phyloP scores from a whole-genome alignment of 2,113 vertebrate species.

The Muntiacus reevesi region DNA sequence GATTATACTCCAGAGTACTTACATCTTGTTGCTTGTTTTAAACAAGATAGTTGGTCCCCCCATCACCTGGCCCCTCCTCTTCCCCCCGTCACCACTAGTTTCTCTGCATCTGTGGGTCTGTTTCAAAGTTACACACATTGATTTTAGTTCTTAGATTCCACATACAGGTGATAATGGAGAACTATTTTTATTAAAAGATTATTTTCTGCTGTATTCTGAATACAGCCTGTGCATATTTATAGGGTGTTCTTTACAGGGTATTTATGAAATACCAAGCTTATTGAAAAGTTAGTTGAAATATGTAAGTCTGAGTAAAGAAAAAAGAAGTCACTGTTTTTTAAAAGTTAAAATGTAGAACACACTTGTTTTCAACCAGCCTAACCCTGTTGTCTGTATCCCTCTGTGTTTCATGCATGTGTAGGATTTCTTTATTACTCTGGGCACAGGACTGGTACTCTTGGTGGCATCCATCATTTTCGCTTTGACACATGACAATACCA shows the following conservation, averaged over 20 bases:
- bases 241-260: background rate
- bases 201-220: background rate
- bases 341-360: background rate
- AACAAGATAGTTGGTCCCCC: too few relatives aligned
- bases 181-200: background rate
- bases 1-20: background rate
- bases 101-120: background rate
- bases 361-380: background rate
- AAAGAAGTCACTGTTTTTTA: background rate
- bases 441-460: constrained; percentile 72
- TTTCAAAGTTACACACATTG: background rate
- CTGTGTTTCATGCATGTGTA: constrained; percentile 57
- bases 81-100: background rate
- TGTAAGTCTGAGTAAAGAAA: background rate
- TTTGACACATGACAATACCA: constrained; percentile 46
- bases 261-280: background rate
- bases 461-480: constrained; percentile 83
- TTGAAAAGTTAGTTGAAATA: background rate
- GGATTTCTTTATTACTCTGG: constrained; percentile 82
- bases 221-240: background rate
- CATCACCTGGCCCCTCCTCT: background rate
- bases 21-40: background rate
- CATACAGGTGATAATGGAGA: background rate
- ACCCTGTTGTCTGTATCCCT: background rate
- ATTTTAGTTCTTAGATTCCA: background rate